Conservation (phyloP, 2,113 vertebrate species). For the Leptosomus discolor region DNA sequence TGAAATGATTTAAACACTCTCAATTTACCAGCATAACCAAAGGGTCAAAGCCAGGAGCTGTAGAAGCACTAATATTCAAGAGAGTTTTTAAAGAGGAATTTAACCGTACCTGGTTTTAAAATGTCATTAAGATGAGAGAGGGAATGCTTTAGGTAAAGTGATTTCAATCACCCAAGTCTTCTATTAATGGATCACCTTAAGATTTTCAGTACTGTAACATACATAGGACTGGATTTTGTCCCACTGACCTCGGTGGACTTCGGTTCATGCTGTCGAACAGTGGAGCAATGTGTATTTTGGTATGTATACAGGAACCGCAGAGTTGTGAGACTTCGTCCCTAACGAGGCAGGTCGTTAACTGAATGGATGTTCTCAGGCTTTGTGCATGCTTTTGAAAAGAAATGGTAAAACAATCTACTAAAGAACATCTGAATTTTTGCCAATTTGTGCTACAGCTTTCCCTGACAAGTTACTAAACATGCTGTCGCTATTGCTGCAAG, state of each 20-base stretch:
- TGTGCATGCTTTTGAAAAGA: not conserved
- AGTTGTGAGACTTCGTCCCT: not conserved
- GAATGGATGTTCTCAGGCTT: not conserved
- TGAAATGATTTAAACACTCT: constrained; percentile 31
- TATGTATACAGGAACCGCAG: not conserved
- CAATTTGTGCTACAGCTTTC: not conserved
- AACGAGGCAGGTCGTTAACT: not conserved
- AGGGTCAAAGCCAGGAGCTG: not conserved
- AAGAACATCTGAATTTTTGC: not conserved
- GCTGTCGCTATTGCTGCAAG: not conserved
- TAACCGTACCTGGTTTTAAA: not conserved
- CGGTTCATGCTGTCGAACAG: not conserved
- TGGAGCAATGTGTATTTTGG: not conserved
- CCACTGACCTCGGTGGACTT: not conserved
- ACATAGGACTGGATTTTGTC: not conserved
- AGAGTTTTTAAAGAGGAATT: not conserved
- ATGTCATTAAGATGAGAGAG: not conserved
- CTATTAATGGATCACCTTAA: not conserved
- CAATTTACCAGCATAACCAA: not conserved
- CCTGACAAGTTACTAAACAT: not conserved
- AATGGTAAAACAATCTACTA: not conserved
- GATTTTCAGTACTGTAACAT: not conserved
- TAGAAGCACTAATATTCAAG: not conserved
- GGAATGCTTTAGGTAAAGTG: not conserved
- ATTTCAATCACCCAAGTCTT: not conserved